These are phyloP conservation scores for Yponomeuta evonymella DNA, from an alignment of 2,888 invertebrate genomes.

Conservation along the genomic window DNA sequence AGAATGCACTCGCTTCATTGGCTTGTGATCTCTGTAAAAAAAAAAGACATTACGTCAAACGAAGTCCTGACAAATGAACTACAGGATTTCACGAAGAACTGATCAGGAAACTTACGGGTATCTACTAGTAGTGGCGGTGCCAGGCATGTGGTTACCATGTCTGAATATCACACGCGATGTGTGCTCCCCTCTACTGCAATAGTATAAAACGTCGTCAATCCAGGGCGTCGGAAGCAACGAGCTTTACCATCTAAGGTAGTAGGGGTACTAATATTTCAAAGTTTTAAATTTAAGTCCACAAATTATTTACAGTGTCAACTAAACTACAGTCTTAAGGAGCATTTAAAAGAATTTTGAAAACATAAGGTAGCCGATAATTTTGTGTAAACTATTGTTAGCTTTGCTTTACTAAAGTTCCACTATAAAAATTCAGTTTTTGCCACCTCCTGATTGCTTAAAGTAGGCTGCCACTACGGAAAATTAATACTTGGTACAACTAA, in stretches of 20 bases:
- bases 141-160: conserved; percentile 83
- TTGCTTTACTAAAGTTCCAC: background rate
- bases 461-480: conserved; percentile 5
- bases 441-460: background rate
- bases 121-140: conserved; percentile 78
- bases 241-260: background rate
- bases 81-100: background rate
- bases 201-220: conserved; percentile 20
- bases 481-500: background rate
- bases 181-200: conserved; percentile 80
- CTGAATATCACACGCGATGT: conserved; percentile 84
- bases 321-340: background rate
- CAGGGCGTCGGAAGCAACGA: background rate
- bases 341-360: background rate
- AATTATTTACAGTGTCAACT: background rate
- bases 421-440: background rate
- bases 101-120: conserved; percentile 79
- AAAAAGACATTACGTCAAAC: background rate
- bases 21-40: conserved; percentile 86
- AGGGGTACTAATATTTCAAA: background rate
- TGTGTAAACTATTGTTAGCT: background rate
- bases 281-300: background rate
- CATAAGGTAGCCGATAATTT: background rate
- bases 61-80: background rate
- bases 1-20: conserved; percentile 84